Conservation (phyloP, 2,888 invertebrate species). For the Spodoptera littoralis region DNA sequence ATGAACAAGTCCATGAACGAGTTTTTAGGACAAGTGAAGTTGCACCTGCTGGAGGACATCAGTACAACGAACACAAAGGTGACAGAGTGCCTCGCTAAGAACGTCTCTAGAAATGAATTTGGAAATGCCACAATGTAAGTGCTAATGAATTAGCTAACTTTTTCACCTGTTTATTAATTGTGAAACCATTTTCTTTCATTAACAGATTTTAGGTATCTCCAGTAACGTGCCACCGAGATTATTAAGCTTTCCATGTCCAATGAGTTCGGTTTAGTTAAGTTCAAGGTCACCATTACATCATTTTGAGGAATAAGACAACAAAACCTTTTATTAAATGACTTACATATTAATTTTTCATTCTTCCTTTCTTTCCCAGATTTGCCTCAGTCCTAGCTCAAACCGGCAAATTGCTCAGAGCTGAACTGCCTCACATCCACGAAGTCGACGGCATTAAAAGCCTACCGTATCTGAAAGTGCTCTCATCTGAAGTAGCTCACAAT, state of each 20-base stretch:
- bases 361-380: slow-evolving; percentile 61
- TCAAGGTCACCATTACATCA: too few species aligned
- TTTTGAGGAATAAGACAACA: too few species aligned
- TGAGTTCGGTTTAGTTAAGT: too few species aligned
- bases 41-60: slow-evolving; percentile 77
- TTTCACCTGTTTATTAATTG: background rate
- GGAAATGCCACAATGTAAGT: slow-evolving; percentile 80
- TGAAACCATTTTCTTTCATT: background rate
- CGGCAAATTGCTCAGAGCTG: slow-evolving; percentile 69
- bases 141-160: background rate
- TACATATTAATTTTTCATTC: background rate
- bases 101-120: slow-evolving; percentile 72
- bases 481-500: slow-evolving; percentile 68
- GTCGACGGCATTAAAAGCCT: slow-evolving; percentile 72
- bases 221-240: too few species aligned
- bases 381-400: slow-evolving; percentile 71
- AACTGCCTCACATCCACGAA: slow-evolving; percentile 77
- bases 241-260: too few species aligned
- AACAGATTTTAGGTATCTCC: too few species aligned
- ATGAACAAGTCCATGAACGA: slow-evolving; percentile 83
- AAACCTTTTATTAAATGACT: too few species aligned
- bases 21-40: slow-evolving; percentile 76
- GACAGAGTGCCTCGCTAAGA: slow-evolving; percentile 71
- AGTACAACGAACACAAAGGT: slow-evolving; percentile 68
- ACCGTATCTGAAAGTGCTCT: slow-evolving; percentile 68